Conservation (phyloP, 2,888 invertebrate species). For the Agonopterix arenella region DNA sequence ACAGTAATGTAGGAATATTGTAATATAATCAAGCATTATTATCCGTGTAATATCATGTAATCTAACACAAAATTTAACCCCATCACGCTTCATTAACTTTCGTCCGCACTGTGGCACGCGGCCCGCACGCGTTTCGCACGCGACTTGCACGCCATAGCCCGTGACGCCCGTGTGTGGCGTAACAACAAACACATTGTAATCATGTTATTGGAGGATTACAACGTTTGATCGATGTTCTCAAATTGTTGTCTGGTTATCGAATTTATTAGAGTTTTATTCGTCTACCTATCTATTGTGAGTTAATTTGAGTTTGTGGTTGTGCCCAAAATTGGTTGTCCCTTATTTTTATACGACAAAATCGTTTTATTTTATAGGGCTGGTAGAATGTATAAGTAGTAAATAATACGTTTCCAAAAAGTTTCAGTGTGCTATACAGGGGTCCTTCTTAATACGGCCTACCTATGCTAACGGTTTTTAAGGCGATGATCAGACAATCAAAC, state of each 20-base stretch:
- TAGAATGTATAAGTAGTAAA: too few species aligned
- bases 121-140: constrained; percentile 18
- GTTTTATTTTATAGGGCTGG: too few species aligned
- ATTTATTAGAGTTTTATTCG: constrained; percentile 11
- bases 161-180: constrained; percentile 7
- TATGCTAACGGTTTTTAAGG: too few species aligned
- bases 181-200: constrained; percentile 28
- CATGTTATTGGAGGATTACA: constrained; percentile 26
- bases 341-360: too few species aligned
- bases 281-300: constrained; percentile 1
- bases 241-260: constrained; percentile 30
- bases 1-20: too few species aligned
- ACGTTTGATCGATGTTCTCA: constrained; percentile 30
- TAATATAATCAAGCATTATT: too few species aligned
- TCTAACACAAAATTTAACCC: too few species aligned
- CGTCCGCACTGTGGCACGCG: constrained; percentile 10
- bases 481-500: too few species aligned
- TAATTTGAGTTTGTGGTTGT: constrained; percentile 4
- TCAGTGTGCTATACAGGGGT: too few species aligned
- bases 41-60: too few species aligned
- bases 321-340: not conserved
- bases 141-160: constrained; percentile 11
- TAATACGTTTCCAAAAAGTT: too few species aligned
- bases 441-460: too few species aligned
- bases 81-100: not conserved